These are phyloP conservation scores for Trichopoda pennipes DNA, from an alignment of 2,888 invertebrate genomes.

Conservation along the genomic window DNA sequence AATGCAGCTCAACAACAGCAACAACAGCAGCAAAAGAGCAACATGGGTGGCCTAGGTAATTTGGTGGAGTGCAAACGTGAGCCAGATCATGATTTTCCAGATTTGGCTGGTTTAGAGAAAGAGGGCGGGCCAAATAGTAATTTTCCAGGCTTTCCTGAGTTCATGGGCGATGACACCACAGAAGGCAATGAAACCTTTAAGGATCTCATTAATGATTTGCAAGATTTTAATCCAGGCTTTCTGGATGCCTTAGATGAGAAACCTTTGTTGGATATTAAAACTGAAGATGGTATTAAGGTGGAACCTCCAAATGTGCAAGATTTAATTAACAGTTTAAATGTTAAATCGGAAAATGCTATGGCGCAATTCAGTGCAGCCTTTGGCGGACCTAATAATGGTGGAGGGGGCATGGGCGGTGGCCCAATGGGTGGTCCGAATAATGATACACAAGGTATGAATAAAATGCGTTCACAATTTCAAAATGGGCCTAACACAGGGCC, in stretches of 20 bases:
- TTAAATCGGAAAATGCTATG: slow-evolving; percentile 79
- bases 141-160: slow-evolving; percentile 89
- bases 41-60: slow-evolving; percentile 82
- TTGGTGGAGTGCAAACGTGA: slow-evolving; percentile 92
- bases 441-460: slow-evolving; percentile 73
- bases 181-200: slow-evolving; percentile 91
- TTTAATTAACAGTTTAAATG: slow-evolving; percentile 80
- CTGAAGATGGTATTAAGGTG: slow-evolving; percentile 80
- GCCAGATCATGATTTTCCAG: slow-evolving; percentile 93
- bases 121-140: slow-evolving; percentile 88
- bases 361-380: slow-evolving; percentile 79
- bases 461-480: slow-evolving; percentile 77
- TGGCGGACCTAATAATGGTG: slow-evolving; percentile 71
- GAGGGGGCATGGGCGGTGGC: slow-evolving; percentile 64
- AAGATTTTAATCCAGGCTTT: slow-evolving; percentile 90
- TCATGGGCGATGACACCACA: slow-evolving; percentile 91
- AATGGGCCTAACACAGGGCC: slow-evolving; percentile 76
- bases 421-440: slow-evolving; percentile 71
- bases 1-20: slow-evolving; percentile 73
- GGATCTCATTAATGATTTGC: slow-evolving; percentile 93
- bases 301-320: slow-evolving; percentile 80
- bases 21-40: slow-evolving; percentile 70
- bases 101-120: slow-evolving; percentile 91
- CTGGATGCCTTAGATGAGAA: slow-evolving; percentile 88
- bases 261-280: slow-evolving; percentile 80